Conservation (phyloP, 2,113 vertebrate genomes). For the Gila orcuttii region DNA sequence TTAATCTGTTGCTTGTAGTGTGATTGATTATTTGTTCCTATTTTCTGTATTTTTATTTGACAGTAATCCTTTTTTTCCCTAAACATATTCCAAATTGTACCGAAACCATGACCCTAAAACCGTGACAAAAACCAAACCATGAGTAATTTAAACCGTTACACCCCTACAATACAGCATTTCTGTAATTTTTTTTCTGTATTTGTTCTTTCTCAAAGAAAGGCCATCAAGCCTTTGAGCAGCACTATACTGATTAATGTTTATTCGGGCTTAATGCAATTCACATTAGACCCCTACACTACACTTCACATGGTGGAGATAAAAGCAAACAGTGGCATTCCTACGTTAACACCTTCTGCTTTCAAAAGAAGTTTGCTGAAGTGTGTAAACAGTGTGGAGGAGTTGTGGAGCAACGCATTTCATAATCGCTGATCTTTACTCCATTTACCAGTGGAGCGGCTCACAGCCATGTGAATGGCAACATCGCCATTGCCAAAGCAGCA, state of each 20-base stretch:
- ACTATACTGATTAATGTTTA: not conserved
- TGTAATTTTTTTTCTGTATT: not conserved
- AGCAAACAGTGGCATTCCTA: not conserved
- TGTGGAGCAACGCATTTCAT: not conserved
- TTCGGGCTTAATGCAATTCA: not conserved
- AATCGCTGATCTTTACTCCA: conserved; percentile 1
- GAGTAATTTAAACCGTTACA: too few species aligned
- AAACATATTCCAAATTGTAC: too few species aligned
- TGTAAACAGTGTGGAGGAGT: not conserved
- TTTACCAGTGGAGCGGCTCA: not conserved
- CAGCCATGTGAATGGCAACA: not conserved
- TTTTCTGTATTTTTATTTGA: too few species aligned
- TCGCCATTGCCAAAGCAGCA: conserved; percentile 42
- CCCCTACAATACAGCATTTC: not conserved
- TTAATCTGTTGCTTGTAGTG: too few species aligned
- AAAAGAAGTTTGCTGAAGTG: not conserved
- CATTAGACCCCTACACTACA: not conserved
- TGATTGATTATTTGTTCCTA: too few species aligned
- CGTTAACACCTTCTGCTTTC: not conserved
- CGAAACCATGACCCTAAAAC: too few species aligned
- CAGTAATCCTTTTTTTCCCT: too few species aligned
- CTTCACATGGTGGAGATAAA: not conserved
- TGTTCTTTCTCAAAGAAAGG: not conserved
- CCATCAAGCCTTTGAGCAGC: not conserved
- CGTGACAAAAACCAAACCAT: too few species aligned